These are phyloP conservation scores for Cecropterus lyciades DNA, from an alignment of 1,140 invertebrate genomes.

Conservation along the genomic window DNA sequence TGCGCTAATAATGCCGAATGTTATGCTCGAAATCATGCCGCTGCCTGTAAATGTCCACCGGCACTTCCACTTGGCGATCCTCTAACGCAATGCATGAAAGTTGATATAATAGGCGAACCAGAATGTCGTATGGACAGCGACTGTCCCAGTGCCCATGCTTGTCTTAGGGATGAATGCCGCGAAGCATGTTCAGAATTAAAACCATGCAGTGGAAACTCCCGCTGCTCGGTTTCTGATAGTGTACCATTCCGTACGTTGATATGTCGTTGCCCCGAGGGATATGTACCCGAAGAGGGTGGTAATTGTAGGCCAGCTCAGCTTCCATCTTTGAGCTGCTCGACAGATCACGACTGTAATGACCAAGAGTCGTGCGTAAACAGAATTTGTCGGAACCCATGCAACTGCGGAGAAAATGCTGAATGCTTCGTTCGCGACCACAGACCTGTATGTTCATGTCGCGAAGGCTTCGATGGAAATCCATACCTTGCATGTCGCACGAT, in stretches of 20 bases:
- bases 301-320: slow-evolving; percentile 90
- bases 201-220: slow-evolving; percentile 89
- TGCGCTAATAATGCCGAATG: slow-evolving; percentile 93
- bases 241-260: slow-evolving; percentile 93
- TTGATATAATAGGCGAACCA: slow-evolving; percentile 83
- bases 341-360: slow-evolving; percentile 91
- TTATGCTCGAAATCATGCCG: slow-evolving; percentile 90
- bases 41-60: slow-evolving; percentile 91
- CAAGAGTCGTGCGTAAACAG: slow-evolving; percentile 93
- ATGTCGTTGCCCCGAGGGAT: slow-evolving; percentile 93
- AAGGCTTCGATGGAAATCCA: slow-evolving; percentile 94
- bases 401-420: slow-evolving; percentile 93
- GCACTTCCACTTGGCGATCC: slow-evolving; percentile 91
- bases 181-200: slow-evolving; percentile 91
- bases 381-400: slow-evolving; percentile 93
- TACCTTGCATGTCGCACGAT: slow-evolving; percentile 91
- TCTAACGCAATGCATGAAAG: slow-evolving; percentile 89
- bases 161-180: slow-evolving; percentile 91
- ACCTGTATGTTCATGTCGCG: slow-evolving; percentile 93
- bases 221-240: slow-evolving; percentile 92
- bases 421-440: slow-evolving; percentile 93
- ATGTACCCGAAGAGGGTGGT: slow-evolving; percentile 90
- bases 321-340: slow-evolving; percentile 89
- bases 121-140: slow-evolving; percentile 92
- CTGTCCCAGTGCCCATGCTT: slow-evolving; percentile 91